Evolutionary conservation across 1,140 invertebrate species (phyloP).

Genomic region (Conopomorpha cramerella): DNA sequence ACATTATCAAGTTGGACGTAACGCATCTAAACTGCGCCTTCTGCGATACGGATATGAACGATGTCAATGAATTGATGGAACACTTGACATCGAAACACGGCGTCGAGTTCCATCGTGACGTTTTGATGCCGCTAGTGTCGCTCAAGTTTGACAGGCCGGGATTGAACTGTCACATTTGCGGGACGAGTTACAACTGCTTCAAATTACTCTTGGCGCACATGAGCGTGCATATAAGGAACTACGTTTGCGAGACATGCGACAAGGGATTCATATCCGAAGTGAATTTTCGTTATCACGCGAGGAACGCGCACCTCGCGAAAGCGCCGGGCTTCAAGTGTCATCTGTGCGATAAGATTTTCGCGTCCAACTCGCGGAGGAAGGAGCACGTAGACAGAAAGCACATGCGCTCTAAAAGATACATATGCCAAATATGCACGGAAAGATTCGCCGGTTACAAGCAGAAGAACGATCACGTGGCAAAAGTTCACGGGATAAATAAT

Average conservation of each 20-base stretch:
- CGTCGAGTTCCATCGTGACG: neutral
- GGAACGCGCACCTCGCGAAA: too few species aligned
- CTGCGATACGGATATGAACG: neutral
- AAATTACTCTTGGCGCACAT: neutral
- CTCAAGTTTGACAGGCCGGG: neutral
- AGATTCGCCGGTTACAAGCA: too few species aligned
- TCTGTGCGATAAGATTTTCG: too few species aligned
- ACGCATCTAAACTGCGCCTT: neutral
- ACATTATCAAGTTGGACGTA: neutral
- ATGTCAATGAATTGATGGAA: neutral
- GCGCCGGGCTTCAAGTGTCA: too few species aligned
- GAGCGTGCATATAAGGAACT: neutral
- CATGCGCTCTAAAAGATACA: too few species aligned
- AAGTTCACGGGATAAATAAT: too few species aligned
- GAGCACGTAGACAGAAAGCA: too few species aligned
- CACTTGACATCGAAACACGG: neutral
- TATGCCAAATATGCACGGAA: too few species aligned
- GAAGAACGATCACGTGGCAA: too few species aligned
- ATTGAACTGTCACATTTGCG: conserved; percentile 3
- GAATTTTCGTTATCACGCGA: too few species aligned
- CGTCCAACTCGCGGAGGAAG: too few species aligned
- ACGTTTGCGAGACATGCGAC: neutral
- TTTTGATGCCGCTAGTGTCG: neutral
- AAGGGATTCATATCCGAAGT: too few species aligned
- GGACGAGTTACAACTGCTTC: neutral